Conservation (phyloP, 2,113 vertebrate species). For the Shinisaurus crocodilurus region DNA sequence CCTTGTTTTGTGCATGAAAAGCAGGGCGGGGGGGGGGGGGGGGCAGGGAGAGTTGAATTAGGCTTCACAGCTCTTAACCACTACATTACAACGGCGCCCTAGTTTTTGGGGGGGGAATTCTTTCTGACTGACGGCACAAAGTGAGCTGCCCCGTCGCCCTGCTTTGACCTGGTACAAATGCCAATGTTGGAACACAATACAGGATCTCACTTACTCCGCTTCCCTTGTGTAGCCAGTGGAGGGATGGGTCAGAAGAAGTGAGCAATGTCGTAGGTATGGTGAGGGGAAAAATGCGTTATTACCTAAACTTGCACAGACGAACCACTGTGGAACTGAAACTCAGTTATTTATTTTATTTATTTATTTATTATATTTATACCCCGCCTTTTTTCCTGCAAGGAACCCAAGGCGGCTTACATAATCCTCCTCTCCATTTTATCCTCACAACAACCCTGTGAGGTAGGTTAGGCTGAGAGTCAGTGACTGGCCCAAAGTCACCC, state of each 20-base stretch:
- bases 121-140: neutral
- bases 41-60: neutral
- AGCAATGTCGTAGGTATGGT: neutral
- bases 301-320: too few relatives aligned
- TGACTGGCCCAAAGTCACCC: too few relatives aligned
- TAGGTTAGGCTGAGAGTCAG: too few relatives aligned
- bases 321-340: too few relatives aligned
- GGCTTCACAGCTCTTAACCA: neutral
- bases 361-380: too few relatives aligned
- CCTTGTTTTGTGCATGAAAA: neutral
- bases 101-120: neutral
- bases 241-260: neutral
- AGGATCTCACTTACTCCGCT: neutral
- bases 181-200: neutral
- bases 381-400: too few relatives aligned
- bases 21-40: too few relatives aligned
- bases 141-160: neutral
- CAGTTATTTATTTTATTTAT: too few relatives aligned
- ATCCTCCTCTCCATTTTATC: too few relatives aligned
- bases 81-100: accelerated
- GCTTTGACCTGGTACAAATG: neutral
- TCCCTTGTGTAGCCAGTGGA: neutral
- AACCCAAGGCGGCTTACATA: too few relatives aligned
- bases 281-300: too few relatives aligned
- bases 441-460: too few relatives aligned